Evolutionary conservation across 1,140 invertebrate genomes (phyloP).

Genomic region (Elysia chlorotica): DNA sequence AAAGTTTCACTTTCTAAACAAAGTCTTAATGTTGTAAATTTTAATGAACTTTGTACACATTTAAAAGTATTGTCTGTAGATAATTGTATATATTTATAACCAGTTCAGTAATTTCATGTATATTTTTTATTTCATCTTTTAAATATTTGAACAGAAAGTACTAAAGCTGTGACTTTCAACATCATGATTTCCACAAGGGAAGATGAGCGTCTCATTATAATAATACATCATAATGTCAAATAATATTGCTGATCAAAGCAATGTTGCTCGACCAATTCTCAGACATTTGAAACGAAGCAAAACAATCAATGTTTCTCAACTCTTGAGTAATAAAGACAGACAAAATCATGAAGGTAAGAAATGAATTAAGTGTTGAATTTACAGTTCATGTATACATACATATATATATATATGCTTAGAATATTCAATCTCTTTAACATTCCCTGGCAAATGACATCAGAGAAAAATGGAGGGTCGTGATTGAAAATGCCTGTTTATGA

Average conservation of each 20-base stretch:
- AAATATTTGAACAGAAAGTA: neutral
- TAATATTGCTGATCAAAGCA: neutral
- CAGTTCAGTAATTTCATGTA: neutral
- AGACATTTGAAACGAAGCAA: slow-evolving; percentile 13
- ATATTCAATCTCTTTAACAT: neutral
- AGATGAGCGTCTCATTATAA: slow-evolving; percentile 4
- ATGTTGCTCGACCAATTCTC: neutral
- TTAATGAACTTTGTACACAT: too few species aligned
- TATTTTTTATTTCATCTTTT: neutral
- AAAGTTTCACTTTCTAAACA: too few species aligned
- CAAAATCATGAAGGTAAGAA: slow-evolving; percentile 5
- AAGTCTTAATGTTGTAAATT: too few species aligned
- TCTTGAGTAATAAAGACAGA: neutral
- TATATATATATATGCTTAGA: neutral
- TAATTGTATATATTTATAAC: too few species aligned
- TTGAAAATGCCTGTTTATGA: neutral
- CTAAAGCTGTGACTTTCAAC: neutral
- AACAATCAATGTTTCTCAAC: slow-evolving; percentile 11
- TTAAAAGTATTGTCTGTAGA: too few species aligned
- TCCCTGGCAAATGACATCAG: neutral
- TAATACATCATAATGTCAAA: slow-evolving; percentile 12
- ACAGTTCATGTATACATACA: neutral
- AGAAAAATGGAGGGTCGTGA: neutral
- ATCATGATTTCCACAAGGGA: slow-evolving; percentile 1
- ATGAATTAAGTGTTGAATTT: neutral